Evolutionary conservation across 2,797 vertebrate species (phyloP), one percentile per base, ranked within the genome.

Genomic region (Diceros bicornis): DNA sequence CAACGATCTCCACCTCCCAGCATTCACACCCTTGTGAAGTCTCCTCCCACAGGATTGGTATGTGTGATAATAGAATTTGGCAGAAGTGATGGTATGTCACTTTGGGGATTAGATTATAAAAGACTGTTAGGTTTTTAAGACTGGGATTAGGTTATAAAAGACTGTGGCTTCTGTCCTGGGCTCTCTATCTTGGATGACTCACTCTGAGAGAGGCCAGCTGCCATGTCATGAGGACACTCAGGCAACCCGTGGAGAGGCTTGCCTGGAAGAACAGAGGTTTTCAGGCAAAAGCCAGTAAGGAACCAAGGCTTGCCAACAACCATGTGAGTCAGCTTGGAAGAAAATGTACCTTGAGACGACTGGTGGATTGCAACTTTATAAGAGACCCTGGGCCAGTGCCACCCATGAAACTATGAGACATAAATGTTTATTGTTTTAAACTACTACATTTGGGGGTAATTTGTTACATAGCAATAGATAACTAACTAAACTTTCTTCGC

Each of bases 391-490:
- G 77, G 37, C 44, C n/a, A 93, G 52, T 79, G 25, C 4, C 12
- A 32, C 23, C 59, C 79, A 83, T 37, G 47, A 89, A 71, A 79
- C 83, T 71, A 3, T 27, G 37, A 83, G 2, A 79, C 85, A 94
- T 57, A 97, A 77, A 69, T 81, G 7, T 81, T 61, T 74, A n/a
- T n/a, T 59, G 3, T 82, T 96, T 95, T 57, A 81, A 91, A 62
- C 32, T 50, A n/a, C 41, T 89, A 84, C 11, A 17, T 55, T 72
- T 89, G 75, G 3, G 55, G 59, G 34, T 34, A 14, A 96, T 71
- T 69, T 57, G 29, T 50, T 85, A 94, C 9, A 50, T 17, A 94
- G 47, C 29, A 34, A 18, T 71, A 86, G 44, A 66, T 34, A 90
- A 72, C n/a, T 52, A 85, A 78, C 37, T 52, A 77, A 0, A 29